phyloP scores from a whole-genome alignment of 2,797 vertebrate genomes.

The Synaphobranchus kaupii region DNA sequence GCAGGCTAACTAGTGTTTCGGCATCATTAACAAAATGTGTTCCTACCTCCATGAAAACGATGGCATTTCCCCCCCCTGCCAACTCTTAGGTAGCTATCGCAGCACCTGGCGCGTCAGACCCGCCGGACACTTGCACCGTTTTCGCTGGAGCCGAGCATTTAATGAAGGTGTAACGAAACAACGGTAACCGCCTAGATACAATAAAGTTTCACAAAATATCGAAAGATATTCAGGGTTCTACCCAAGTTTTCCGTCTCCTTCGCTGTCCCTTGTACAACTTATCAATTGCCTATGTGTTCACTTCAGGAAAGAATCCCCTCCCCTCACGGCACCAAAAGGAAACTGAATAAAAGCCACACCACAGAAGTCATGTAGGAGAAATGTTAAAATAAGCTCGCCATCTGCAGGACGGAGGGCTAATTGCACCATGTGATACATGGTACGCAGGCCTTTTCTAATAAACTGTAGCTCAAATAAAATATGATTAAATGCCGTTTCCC shows the following conservation, averaged over 20 bases:
- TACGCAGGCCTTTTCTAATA: neutral
- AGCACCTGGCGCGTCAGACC: slow-evolving; percentile 53
- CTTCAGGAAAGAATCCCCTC: slow-evolving; percentile 53
- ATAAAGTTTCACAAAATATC: no score
- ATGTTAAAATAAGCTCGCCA: slow-evolving; percentile 14
- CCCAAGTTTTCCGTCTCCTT: slow-evolving; percentile 16
- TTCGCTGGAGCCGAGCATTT: slow-evolving; percentile 52
- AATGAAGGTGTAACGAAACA: slow-evolving; percentile 41
- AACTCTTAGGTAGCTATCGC: slow-evolving; percentile 48
- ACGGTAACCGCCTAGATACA: neutral
- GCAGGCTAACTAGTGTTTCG: neutral
- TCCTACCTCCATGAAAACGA: slow-evolving; percentile 68
- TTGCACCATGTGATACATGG: neutral
- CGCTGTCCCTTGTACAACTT: slow-evolving; percentile 50
- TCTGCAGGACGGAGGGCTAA: slow-evolving; percentile 47
- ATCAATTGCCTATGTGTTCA: slow-evolving; percentile 60
- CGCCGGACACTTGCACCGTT: slow-evolving; percentile 55
- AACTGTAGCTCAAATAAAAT: neutral
- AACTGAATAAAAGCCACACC: slow-evolving; percentile 21
- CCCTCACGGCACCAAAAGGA: slow-evolving; percentile 30
- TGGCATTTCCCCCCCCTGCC: slow-evolving; percentile 64
- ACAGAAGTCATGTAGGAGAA: neutral
- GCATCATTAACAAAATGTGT: neutral
- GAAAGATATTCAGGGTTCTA: neutral
- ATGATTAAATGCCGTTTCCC: no score